A percentile compares a stretch with the other conserved stretches of the same genome.
Evolutionary conservation across 2,797 vertebrate species (phyloP).

Genomic region (Chaenodraco wilsoni): DNA sequence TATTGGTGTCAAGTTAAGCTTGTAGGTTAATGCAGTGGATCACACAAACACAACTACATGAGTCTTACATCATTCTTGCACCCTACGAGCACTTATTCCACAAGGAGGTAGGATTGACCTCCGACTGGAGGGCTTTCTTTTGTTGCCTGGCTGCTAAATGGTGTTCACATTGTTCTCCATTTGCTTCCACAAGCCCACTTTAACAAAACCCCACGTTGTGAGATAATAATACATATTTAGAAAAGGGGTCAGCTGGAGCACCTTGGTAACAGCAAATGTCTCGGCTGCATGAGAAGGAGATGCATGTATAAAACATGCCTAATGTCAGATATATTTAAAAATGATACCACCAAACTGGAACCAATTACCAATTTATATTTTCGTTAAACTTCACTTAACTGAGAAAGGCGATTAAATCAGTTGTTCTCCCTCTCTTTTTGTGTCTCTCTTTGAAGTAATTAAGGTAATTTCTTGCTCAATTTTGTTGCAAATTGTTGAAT

Average conservation of each 20-base stretch:
- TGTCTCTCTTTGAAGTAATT: conserved; percentile 1
- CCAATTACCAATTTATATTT: no score
- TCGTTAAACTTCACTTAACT: no score
- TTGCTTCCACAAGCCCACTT: no score
- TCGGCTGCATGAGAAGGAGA: no score
- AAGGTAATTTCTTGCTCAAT: neutral
- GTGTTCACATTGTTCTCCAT: no score
- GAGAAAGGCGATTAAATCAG: neutral
- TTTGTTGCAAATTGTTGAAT: neutral
- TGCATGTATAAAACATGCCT: no score
- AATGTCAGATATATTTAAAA: no score
- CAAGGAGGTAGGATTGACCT: conserved; percentile 33
- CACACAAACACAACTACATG: neutral
- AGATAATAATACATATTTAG: no score
- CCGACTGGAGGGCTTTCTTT: conserved; percentile 17
- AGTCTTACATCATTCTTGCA: neutral
- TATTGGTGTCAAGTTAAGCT: conserved; percentile 51
- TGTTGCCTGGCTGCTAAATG: conserved; percentile 17
- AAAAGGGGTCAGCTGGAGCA: no score
- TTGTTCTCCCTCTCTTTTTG: neutral
- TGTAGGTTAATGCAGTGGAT: conserved; percentile 45
- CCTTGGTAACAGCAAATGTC: no score
- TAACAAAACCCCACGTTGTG: no score
- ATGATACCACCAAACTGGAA: no score
- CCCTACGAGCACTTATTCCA: neutral